Evolutionary conservation across 2,888 invertebrate species (phyloP).

Genomic region (Galerucella pusilla): DNA sequence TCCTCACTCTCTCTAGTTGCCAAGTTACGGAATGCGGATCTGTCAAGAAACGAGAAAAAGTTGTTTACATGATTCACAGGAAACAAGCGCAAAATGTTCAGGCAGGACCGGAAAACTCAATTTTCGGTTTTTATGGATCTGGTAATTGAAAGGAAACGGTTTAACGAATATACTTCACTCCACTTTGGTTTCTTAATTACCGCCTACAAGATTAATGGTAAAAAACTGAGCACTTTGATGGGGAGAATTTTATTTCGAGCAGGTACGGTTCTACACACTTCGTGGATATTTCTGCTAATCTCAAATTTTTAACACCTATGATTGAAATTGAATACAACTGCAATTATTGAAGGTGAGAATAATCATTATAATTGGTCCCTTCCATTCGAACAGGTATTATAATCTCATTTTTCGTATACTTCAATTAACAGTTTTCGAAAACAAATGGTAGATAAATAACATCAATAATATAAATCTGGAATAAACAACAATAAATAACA

Average conservation of each 20-base stretch:
- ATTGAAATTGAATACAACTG: no score
- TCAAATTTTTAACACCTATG: not conserved
- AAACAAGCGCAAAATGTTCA: conserved; percentile 29
- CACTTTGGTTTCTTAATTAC: conserved; percentile 38
- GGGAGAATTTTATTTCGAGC: not conserved
- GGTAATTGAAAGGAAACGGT: conserved; percentile 41
- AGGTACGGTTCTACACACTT: not conserved
- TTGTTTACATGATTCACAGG: conserved; percentile 23
- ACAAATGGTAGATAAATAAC: no score
- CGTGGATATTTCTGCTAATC: not conserved
- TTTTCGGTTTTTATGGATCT: conserved; percentile 36
- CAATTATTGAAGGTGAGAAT: no score
- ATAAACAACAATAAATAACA: no score
- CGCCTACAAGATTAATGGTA: conserved; percentile 37
- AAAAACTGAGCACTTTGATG: conserved; percentile 17
- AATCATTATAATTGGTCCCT: no score
- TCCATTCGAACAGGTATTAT: no score
- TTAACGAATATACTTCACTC: conserved; percentile 36
- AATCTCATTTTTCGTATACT: no score
- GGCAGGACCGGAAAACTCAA: conserved; percentile 32
- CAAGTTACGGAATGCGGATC: conserved; percentile 6
- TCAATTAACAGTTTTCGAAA: no score
- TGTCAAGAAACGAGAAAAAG: conserved; percentile 23
- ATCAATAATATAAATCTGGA: no score
- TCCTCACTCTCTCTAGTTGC: not conserved